Base-by-base conservation (phyloP, 1,140 invertebrate genomes). In the Drosophila aff. region DNA sequence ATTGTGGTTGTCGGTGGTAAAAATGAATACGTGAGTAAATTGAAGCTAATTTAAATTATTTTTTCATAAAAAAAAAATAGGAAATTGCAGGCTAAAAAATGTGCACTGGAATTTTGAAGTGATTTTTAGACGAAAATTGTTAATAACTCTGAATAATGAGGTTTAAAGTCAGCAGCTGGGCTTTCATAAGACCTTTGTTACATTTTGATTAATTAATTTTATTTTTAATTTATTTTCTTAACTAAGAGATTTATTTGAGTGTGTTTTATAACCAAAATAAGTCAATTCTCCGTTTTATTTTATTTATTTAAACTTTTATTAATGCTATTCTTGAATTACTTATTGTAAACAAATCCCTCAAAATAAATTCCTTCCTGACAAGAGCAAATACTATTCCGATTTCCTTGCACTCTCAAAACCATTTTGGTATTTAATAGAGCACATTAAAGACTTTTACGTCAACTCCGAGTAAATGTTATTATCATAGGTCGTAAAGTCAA, bases 41-140 rank as follows among this genome's bases (percentile, higher is more conserved):
- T 75, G 31, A 49, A 60, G 53, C 26, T 69, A 65, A 79, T 76
- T 79, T 66, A 44, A 46, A 50, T 76, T 28, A 52, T 18, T 8
- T 38, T 53, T 66, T 46, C 13, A 50, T 31, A 26, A 4, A 3
- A 60, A 23, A 21, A 23, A 43, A 7, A 11, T 23, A 10, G 4
- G 10, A 66, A 66, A 33, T 31, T 31, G 10, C 4, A 3, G 1
- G 6, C 9, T 11, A 11, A 21, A 16, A 50, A 18, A 21, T 36
- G 28, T 21, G 13, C 11, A 21, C 13, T 23, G 13, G 0, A 38
- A 10, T 16, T 55, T 23, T 9, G 0, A 38, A 36, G 6, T 5
- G 2, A 0, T 36, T 16, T 36, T 16, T 11, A 23, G 13, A 8
- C 0, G 2, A 5, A 21, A 10, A 9, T 9, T 53, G 15, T 11